These are phyloP conservation scores for Chiloscyllium punctatum DNA, from an alignment of 2,797 vertebrate genomes.

Conservation along the genomic window DNA sequence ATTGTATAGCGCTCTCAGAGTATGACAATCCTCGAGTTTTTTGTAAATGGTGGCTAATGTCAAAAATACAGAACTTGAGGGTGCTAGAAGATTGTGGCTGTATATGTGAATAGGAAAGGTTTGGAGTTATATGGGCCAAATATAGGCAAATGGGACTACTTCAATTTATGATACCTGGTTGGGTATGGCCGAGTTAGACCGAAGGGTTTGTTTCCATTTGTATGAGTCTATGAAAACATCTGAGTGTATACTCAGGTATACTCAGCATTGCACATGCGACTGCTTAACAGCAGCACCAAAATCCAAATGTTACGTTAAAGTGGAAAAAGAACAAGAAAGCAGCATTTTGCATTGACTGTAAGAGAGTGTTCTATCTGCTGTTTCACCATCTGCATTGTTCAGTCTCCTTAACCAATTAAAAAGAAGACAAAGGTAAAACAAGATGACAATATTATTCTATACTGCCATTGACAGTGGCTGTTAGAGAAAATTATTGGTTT, in stretches of 20 bases:
- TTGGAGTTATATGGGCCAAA: too few relatives aligned
- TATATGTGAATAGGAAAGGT: too few relatives aligned
- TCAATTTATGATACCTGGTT: too few relatives aligned
- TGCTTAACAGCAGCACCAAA: not conserved
- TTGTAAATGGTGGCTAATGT: not conserved
- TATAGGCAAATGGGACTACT: too few relatives aligned
- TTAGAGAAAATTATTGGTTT: not conserved
- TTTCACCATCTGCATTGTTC: not conserved
- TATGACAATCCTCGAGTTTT: not conserved
- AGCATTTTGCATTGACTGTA: not conserved
- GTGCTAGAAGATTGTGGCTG: too few relatives aligned
- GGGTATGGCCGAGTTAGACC: too few relatives aligned
- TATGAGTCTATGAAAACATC: too few relatives aligned
- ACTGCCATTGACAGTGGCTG: not conserved
- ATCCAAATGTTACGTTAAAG: not conserved
- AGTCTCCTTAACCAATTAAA: not conserved
- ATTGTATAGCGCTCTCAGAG: not conserved
- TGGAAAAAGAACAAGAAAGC: not conserved
- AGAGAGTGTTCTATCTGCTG: not conserved
- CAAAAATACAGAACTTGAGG: not conserved
- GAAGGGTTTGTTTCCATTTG: too few relatives aligned
- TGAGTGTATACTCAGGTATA: not conserved
- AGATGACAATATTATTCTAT: not conserved
- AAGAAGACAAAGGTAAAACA: not conserved
- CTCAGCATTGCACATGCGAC: not conserved